Percentiles rank a stretch among this genome's conserved stretches.
Conservation (phyloP, 2,797 vertebrate genomes). For the Serranus cabrilla region DNA sequence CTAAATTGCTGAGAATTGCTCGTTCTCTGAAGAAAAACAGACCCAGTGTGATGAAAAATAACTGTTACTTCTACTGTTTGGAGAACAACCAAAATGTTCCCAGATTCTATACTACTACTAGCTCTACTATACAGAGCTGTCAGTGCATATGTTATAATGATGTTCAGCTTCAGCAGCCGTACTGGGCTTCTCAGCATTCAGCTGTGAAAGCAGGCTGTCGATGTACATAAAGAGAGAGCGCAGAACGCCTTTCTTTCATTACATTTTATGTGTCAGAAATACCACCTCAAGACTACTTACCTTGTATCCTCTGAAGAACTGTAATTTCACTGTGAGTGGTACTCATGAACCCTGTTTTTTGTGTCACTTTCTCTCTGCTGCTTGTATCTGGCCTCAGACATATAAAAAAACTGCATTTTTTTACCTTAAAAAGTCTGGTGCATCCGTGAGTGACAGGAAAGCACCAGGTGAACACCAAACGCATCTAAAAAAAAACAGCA, state of each 20-base stretch:
- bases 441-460: not conserved
- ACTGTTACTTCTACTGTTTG: no score
- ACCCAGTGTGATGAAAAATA: no score
- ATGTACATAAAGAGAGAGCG: constrained; percentile 28
- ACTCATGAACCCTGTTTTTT: constrained; percentile 7
- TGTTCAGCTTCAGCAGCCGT: not conserved
- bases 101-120: no score
- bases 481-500: constrained; percentile 8
- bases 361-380: not conserved
- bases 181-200: not conserved
- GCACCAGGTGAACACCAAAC: not conserved
- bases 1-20: no score
- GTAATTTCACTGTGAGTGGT: constrained; percentile 31
- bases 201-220: not conserved
- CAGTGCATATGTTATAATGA: not conserved
- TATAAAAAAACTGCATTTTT: not conserved
- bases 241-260: constrained; percentile 23
- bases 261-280: constrained; percentile 46
- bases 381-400: not conserved
- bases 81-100: no score
- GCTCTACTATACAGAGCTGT: constrained; percentile 8
- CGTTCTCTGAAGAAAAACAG: no score
- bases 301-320: constrained; percentile 29
- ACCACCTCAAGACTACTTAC: constrained; percentile 20
- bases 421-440: constrained; percentile 1